Percentiles rank a stretch among this genome's conserved stretches.
Conservation (phyloP, 2,797 vertebrate genomes). For the Microchirus variegatus region DNA sequence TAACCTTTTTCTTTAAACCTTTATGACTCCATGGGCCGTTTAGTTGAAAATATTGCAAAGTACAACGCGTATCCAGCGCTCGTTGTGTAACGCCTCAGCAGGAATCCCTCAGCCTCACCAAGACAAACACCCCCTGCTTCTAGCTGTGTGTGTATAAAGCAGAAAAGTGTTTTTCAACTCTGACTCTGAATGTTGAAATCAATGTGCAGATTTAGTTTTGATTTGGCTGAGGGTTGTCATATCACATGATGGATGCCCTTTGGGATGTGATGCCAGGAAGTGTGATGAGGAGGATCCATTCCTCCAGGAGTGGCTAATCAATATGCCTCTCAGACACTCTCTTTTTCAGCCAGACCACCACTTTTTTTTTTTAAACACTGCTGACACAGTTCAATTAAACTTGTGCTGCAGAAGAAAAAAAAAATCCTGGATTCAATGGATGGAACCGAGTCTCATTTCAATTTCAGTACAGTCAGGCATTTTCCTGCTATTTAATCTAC, state of each 20-base stretch:
- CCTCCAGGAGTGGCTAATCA: slow-evolving; percentile 66
- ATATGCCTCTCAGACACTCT: slow-evolving; percentile 66
- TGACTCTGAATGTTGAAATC: slow-evolving; percentile 67
- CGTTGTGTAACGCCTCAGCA: slow-evolving; percentile 26
- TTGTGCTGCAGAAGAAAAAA: slow-evolving; percentile 24
- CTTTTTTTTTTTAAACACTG: slow-evolving; percentile 42
- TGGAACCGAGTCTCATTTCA: slow-evolving; percentile 42
- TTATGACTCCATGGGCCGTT: too few species aligned
- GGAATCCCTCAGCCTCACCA: slow-evolving; percentile 32
- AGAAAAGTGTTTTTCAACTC: slow-evolving; percentile 63
- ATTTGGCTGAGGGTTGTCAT: slow-evolving; percentile 65
- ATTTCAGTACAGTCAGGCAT: slow-evolving; percentile 46
- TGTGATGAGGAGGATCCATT: slow-evolving; percentile 63
- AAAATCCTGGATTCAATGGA: slow-evolving; percentile 28
- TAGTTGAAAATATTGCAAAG: too few species aligned
- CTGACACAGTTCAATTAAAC: slow-evolving; percentile 71
- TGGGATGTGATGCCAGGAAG: slow-evolving; percentile 65
- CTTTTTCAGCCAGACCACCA: slow-evolving; percentile 46
- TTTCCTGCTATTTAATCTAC: slow-evolving; percentile 36
- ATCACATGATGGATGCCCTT: slow-evolving; percentile 69
- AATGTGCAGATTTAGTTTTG: slow-evolving; percentile 69
- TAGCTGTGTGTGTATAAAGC: slow-evolving; percentile 42
- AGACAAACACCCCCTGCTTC: slow-evolving; percentile 48
- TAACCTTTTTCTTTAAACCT: too few species aligned
- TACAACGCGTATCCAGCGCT: neutral